Percentiles rank a stretch among this genome's conserved stretches.
Conservation (phyloP, 2,888 invertebrate species). For the Phalera bucephala region DNA sequence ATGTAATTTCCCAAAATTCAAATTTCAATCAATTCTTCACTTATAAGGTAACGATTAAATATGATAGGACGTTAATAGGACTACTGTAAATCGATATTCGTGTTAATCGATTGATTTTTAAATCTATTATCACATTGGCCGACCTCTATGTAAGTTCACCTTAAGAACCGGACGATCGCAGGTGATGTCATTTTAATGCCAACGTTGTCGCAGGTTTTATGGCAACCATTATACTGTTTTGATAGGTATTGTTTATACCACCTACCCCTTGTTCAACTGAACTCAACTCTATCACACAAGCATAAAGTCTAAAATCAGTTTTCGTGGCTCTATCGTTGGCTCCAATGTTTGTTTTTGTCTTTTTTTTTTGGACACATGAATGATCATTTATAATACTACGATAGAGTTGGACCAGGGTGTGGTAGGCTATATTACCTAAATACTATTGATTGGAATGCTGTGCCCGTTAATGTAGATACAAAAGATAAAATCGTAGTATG, state of each 20-base stretch:
- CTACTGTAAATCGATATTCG: too few relatives aligned
- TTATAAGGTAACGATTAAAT: too few relatives aligned
- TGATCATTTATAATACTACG: conserved; percentile 21
- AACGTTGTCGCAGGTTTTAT: conserved; percentile 30
- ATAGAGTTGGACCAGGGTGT: conserved; percentile 18
- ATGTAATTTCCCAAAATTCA: too few relatives aligned
- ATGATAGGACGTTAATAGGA: too few relatives aligned
- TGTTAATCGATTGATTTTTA: too few relatives aligned
- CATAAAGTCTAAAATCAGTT: conserved; percentile 12
- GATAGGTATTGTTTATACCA: conserved; percentile 16
- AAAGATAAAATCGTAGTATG: too few relatives aligned
- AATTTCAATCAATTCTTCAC: too few relatives aligned
- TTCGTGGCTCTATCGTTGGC: neutral
- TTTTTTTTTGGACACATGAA: conserved; percentile 26
- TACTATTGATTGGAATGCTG: conserved; percentile 9
- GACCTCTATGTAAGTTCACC: neutral
- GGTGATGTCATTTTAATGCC: conserved; percentile 43
- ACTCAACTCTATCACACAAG: conserved; percentile 12
- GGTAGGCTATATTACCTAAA: conserved; percentile 25
- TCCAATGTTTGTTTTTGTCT: conserved; percentile 12
- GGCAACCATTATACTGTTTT: conserved; percentile 16
- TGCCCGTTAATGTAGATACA: neutral
- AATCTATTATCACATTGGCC: too few relatives aligned
- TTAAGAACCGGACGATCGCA: conserved; percentile 3
- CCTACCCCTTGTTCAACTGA: too few relatives aligned